Evolutionary conservation across 1,140 invertebrate species (phyloP), one percentile per base, ranked within the genome.

Genomic region (Zelostemma sp.): DNA sequence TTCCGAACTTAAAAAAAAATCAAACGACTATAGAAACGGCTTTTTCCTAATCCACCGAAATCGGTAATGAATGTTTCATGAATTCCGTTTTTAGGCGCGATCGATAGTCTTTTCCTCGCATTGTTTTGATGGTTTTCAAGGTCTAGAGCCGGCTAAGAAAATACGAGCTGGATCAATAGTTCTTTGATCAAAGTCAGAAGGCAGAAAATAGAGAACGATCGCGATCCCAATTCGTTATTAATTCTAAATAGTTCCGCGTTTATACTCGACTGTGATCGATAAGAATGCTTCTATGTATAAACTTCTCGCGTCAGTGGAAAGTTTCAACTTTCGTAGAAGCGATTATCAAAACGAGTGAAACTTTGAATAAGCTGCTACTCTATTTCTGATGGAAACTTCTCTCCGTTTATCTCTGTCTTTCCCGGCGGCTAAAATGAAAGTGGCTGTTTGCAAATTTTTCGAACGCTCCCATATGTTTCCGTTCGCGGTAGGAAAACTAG

Each of bases 221-320:
- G 35, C 35, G 55, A 62, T 54, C 50, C 31, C 50, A 28, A 40
- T 46, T 35, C 14, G 45, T 21, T 4, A 48, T 48, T 18, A 48
- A 48, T 48, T 14, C 9, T 28, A 4, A 14, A 12, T 21, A 40
- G 19, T 43, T 54, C n/a, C 35, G 41, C 33, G 50, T 49, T 67
- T 59, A 59, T 65, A 59, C 62, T 65, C 59, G 49, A 19, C 62
- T 9, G 43, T 51, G 63, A 60, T 66, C 61, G 61, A 64, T 64
- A 64, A 64, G 47, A 19, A 11, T 0, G 25, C 16, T n/a, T 50
- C 35, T 53, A 56, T 43, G 16, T 63, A 56, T 16, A 28, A 21
- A n/a, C 17, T 50, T 55, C 38, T 28, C 14, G 45, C 19, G 14
- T 16, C 15, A 38, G 33, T 57, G 54, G 48, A 57, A 64, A 64